Percentiles rank a stretch among this genome's conserved stretches.
Evolutionary conservation across 2,113 vertebrate species (phyloP).

Genomic region (Callaeas wilsoni): DNA sequence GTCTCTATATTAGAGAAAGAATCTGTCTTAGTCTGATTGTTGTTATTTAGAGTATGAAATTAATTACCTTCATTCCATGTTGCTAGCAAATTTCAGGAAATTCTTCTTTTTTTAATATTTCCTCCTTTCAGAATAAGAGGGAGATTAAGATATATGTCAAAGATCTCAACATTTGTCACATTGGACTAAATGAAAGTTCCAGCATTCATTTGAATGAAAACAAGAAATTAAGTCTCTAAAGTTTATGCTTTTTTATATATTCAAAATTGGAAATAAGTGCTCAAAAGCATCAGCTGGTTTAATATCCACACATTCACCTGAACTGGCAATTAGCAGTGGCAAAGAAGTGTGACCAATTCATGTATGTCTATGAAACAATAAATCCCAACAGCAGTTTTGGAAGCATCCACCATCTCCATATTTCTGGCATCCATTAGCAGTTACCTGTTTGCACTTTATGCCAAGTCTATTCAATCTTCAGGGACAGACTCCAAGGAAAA

Average conservation of each 20-base stretch:
- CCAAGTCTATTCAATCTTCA: background rate
- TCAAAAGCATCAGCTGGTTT: background rate
- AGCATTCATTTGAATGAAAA: background rate
- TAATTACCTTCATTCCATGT: background rate
- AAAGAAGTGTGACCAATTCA: background rate
- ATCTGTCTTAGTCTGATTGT: background rate
- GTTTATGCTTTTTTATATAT: background rate
- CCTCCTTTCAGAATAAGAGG: background rate
- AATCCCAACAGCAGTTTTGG: background rate
- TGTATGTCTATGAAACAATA: background rate
- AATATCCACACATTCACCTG: fast-evolving
- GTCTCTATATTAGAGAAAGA: background rate
- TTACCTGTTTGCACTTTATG: background rate
- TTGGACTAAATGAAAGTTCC: background rate
- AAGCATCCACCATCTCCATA: fast-evolving
- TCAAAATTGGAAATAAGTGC: background rate
- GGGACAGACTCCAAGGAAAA: background rate
- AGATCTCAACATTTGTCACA: background rate
- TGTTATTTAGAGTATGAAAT: background rate
- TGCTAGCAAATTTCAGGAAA: background rate
- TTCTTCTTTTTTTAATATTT: background rate
- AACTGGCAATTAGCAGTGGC: background rate
- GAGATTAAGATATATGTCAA: background rate
- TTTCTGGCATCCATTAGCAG: fast-evolving
- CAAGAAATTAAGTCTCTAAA: background rate